Evolutionary conservation across 2,888 invertebrate species (phyloP), one percentile per base, ranked within the genome.

Genomic region (Ectemnius lituratus): DNA sequence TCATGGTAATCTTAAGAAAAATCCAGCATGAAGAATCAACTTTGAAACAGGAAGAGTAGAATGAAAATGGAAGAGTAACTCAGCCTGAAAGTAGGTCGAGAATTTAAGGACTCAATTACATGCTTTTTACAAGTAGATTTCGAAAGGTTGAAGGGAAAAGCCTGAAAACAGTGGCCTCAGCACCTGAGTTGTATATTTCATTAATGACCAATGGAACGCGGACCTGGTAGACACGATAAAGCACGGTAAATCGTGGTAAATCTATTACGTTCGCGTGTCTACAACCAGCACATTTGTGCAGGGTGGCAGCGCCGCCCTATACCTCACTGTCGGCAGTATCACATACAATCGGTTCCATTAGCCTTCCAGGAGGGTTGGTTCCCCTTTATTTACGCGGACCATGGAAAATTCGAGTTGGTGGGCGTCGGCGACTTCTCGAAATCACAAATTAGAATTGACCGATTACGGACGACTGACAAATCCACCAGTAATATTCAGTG

Each of bases 231-330:
- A 58, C 45, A 8, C 56, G 73, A 70, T 67, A 70, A 66, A 68
- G 59, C 62, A 47, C 45, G 67, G 52, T 66, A 75, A 80, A 80
- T 73, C 76, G 75, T 67, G 67, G 62, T 72, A 74, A 81, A 81
- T 81, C 76, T 78, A 81, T 80, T 80, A 81, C 67, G 73, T 49
- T 79, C 64, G 78, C 81, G 76, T 80, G 81, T 66, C 62, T 20
- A 23, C n/a, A 6, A 52, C 18, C 23, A 62, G 46, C 62, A 23
- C 49, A 49, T 62, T 37, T 62, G 61, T 61, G 20, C 61, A 2
- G 23, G 23, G 23, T 46, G 27, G 46, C n/a, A 16, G 52, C 16
- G 46, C 46, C 2, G 37, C n/a, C 61, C 45, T 2, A 61, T 61
- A 46, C 14, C n/a, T 61, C 46, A 61, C 20, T 61, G 61, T 61